Base-by-base conservation (phyloP, 2,888 invertebrate species). In the Seladonia tumulorum region DNA sequence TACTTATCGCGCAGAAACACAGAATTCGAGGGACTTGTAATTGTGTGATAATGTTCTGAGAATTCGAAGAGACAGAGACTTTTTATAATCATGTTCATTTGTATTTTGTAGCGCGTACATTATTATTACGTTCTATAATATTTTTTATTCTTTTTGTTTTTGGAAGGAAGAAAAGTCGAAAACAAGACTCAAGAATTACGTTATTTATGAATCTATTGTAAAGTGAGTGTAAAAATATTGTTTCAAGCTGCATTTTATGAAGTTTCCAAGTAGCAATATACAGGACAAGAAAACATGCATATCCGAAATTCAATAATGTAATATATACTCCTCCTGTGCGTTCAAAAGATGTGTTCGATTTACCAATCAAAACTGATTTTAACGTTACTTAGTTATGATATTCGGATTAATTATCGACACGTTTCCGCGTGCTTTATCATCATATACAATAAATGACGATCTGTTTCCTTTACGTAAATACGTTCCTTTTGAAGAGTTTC, bases 231-330 rank as follows among this genome's bases (percentile, higher is more conserved):
- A 86, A 82, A 84, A 70, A 79, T 70, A 81, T 79, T 49, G 66
- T 87, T 83, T 83, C 81, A 66, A 49, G 70, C 66, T 82, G 79
- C 75, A 81, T 88, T 88, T 83, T 78, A 73, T 82, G 82, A 78
- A 83, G 73, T 83, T 88, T 87, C 85, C 70, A 88, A 90, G 81
- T 90, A 90, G 90, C 87, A 88, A 90, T 90, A 90, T 87, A 83
- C 77, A 82, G 76, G 68, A 79, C 63, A 39, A 79, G 75, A 88
- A 88, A 68, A 80, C 63, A 87, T 86, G 82, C 83, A 83, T 87
- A 86, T 87, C 79, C 18, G 71, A 83, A 76, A 86, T 83, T 79
- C 74, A 79, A 71, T 81, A 70, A 7, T 77, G 49, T 81, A 79
- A 81, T 81, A 77, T 81, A 82, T 81, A 78, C 76, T 74, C 75